Base-by-base conservation (phyloP, 1,140 invertebrate genomes). In the Brachionus rubens region DNA sequence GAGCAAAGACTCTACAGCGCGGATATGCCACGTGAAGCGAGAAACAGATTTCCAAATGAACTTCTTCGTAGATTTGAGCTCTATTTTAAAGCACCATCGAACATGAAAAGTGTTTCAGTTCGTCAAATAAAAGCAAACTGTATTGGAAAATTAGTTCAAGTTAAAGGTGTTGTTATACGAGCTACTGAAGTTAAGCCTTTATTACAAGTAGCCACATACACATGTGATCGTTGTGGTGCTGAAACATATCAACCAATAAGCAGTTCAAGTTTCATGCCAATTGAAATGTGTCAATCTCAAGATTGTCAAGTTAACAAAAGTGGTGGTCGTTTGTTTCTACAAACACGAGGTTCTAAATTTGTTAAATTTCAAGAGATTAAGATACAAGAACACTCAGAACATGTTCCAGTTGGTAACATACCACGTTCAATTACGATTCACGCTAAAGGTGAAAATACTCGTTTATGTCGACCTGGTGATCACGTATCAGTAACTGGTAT, bases 341-440 rank as follows among this genome's bases (percentile, higher is more conserved):
- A 99, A 87, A 94, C 92, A 1, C 88, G 96, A 77, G 97, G 96
- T 3, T 98, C 96, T 0, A 96, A 98, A 82, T 99, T 99, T 85
- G 87, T 96, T 36, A 98, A 98, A 85, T 99, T 98, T 84, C 97
- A 99, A 86, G 96, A 99, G 86, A 80, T 99, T 0, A 94, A 93
- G 85, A 90, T 99, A 78, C 96, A 99, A 85, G 96, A 99, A 87
- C 91, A 95, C 86, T 96, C 92, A 82, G 94, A 96, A 81, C 93
- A 99, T 89, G 97, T 99, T 43, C 96, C 96, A 6, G 91, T 97
- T 67, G 97, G 97, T 0, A 93, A 97, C 82, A 98, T 99, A 80
- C 97, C 97, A 5, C 89, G 96, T 28, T 89, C 91, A 62, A 87
- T 99, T 83, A 94, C 93, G 0, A 88, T 98, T 26, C 91, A 91